Percentiles rank a stretch among this genome's conserved stretches.
Evolutionary conservation across 2,113 vertebrate species (phyloP).

Genomic region (Sander lucioperca): DNA sequence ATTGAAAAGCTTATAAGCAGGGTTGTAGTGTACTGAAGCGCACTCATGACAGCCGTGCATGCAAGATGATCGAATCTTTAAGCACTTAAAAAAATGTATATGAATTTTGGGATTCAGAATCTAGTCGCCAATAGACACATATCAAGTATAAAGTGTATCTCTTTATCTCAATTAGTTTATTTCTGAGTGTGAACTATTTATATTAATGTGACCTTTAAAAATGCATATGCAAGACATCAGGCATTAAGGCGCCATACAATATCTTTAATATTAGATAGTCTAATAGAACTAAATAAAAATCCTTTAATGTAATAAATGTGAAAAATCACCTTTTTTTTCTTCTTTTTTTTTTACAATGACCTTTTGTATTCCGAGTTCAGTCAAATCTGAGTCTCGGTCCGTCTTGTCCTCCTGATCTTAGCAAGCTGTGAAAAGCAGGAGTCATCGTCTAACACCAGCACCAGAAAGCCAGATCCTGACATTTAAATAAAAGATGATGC

Average conservation of each 20-base stretch:
- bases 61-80: too few species aligned
- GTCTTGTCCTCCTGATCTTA: conserved; percentile 54
- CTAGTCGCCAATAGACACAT: neutral
- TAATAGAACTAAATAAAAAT: neutral
- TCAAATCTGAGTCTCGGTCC: conserved; percentile 47
- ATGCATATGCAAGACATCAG: neutral
- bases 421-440: conserved; percentile 68
- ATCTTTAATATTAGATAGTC: neutral
- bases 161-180: neutral
- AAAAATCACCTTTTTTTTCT: conserved; percentile 14
- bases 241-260: neutral
- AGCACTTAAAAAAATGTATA: too few species aligned
- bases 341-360: conserved; percentile 53
- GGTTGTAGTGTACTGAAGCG: too few species aligned
- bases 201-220: conserved; percentile 1
- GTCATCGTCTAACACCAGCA: conserved; percentile 65
- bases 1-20: too few species aligned
- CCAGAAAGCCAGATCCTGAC: conserved; percentile 71
- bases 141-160: neutral
- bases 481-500: conserved; percentile 84
- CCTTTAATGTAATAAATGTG: neutral
- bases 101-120: neutral
- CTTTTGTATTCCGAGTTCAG: conserved; percentile 66
- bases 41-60: too few species aligned
- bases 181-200: neutral